Evolutionary conservation across 2,888 invertebrate genomes (phyloP).

Genomic region (Nymphalis c-album): DNA sequence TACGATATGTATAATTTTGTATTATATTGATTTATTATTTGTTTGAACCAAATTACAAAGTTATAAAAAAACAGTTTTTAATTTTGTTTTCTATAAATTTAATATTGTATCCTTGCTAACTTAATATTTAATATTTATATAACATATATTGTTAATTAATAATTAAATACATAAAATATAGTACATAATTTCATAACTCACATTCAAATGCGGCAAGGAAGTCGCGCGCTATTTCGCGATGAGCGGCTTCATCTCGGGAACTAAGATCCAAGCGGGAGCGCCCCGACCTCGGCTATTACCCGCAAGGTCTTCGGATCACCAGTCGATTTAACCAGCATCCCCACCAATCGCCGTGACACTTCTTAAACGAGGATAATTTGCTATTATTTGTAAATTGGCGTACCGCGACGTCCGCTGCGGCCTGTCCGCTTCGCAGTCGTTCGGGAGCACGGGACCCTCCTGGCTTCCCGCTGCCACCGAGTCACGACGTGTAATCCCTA

Average conservation of each 20-base stretch:
- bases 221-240: constrained; percentile 56
- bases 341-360: constrained; percentile 79
- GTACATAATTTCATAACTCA: constrained; percentile 44
- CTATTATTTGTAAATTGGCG: constrained; percentile 81
- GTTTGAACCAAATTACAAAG: no score
- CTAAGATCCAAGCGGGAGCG: constrained; percentile 58
- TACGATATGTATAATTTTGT: no score
- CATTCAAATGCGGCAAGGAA: constrained; percentile 41
- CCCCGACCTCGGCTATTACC: constrained; percentile 71
- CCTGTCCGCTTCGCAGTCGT: constrained; percentile 66
- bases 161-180: background rate
- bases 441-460: constrained; percentile 69
- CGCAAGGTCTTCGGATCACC: constrained; percentile 77
- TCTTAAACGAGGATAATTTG: constrained; percentile 81
- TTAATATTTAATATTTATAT: no score
- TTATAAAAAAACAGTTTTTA: no score
- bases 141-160: no score
- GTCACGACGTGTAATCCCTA: constrained; percentile 51
- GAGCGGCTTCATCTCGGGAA: constrained; percentile 57
- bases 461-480: constrained; percentile 62
- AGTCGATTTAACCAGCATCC: constrained; percentile 78
- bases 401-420: constrained; percentile 70
- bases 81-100: no score
- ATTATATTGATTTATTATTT: no score
- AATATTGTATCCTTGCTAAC: no score